These are phyloP conservation scores for Drosophila longiperda DNA, from an alignment of 2,888 invertebrate genomes.

Conservation along the genomic window DNA sequence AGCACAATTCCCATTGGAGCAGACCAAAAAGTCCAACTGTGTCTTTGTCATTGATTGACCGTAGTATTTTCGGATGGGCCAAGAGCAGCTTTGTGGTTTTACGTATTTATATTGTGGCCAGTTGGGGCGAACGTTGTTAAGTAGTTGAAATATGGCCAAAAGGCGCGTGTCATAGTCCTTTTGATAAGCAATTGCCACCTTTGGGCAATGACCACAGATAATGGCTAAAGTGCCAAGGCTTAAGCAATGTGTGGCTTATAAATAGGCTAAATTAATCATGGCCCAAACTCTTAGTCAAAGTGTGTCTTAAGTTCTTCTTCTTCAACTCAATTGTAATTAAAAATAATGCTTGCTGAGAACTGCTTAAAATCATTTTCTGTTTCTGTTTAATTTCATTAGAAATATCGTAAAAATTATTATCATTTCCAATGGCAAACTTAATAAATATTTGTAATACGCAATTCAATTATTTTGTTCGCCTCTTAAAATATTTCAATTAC, in stretches of 20 bases:
- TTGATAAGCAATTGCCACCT: constrained; percentile 51
- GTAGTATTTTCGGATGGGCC: constrained; percentile 46
- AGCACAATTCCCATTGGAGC: constrained; percentile 2
- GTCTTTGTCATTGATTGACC: constrained; percentile 48
- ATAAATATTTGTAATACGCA: background rate
- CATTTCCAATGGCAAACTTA: background rate
- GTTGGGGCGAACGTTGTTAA: constrained; percentile 35
- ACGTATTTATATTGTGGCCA: constrained; percentile 47
- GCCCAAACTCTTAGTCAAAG: background rate
- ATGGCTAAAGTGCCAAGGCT: constrained; percentile 35
- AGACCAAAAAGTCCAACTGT: background rate
- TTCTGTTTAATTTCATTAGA: background rate
- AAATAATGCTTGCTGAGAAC: background rate
- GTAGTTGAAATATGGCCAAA: constrained; percentile 53
- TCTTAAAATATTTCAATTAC: background rate
- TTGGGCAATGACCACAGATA: constrained; percentile 37
- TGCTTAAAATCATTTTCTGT: background rate
- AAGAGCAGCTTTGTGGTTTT: constrained; percentile 39
- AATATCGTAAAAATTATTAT: background rate
- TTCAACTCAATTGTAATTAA: background rate
- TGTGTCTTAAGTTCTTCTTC: background rate
- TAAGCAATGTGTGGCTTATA: constrained; percentile 32
- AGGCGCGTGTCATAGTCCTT: constrained; percentile 22
- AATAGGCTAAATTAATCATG: constrained; percentile 38
- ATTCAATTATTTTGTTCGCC: background rate